A percentile compares a stretch with the other conserved stretches of the same genome.
These are phyloP conservation scores for Thamnophis elegans DNA, from an alignment of 2,797 vertebrate genomes.

Conservation along the genomic window DNA sequence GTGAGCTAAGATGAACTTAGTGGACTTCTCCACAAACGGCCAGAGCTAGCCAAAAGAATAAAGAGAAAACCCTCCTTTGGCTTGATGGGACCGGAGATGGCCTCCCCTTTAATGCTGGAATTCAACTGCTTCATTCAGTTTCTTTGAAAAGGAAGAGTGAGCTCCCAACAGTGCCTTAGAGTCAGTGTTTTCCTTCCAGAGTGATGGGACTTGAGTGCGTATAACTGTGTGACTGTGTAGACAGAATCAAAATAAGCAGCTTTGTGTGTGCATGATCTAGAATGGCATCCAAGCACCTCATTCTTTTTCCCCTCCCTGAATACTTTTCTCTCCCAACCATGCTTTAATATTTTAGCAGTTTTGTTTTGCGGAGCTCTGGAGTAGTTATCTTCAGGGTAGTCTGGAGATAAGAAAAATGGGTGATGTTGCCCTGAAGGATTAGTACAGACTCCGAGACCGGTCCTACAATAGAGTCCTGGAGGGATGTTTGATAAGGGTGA, in stretches of 20 bases:
- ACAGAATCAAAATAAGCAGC: not conserved
- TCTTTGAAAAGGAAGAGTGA: not conserved
- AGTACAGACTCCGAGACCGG: too few relatives aligned
- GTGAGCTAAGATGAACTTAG: not conserved
- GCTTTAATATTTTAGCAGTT: not conserved
- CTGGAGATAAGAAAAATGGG: not conserved
- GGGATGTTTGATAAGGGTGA: not conserved
- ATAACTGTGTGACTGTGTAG: not conserved
- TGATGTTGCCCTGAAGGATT: not conserved
- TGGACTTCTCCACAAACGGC: not conserved
- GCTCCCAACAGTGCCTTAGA: not conserved
- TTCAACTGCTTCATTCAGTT: not conserved
- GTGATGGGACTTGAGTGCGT: not conserved
- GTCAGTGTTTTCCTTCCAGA: not conserved
- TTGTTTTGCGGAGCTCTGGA: not conserved
- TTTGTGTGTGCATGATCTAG: not conserved
- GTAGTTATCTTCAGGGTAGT: too few relatives aligned
- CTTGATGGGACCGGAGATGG: not conserved
- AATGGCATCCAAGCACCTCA: too few relatives aligned
- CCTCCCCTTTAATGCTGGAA: not conserved
- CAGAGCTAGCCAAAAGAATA: not conserved
- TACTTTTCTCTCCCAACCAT: not conserved
- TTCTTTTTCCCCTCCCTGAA: not conserved
- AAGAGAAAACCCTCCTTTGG: not conserved
- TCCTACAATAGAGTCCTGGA: too few relatives aligned